Conservation (phyloP, 2,113 vertebrate species). For the Rhea americana region DNA sequence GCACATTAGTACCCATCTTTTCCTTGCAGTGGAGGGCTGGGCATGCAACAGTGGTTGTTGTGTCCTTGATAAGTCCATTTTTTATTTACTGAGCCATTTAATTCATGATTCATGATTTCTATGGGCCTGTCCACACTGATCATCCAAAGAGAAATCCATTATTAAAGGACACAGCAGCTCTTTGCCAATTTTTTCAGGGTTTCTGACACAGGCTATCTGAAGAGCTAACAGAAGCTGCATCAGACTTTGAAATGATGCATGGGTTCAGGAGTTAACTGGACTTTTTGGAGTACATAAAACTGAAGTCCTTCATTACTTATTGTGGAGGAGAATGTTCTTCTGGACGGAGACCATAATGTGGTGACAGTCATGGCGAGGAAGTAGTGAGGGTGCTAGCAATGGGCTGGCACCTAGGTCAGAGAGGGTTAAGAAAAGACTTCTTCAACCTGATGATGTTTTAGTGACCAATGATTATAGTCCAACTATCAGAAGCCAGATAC, state of each 20-base stretch:
- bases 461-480: neutral
- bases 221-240: neutral
- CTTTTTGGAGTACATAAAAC: neutral
- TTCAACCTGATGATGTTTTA: neutral
- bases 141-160: neutral
- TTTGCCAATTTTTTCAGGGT: neutral
- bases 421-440: neutral
- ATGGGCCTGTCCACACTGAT: neutral
- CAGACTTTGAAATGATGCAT: neutral
- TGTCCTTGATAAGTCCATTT: constrained; percentile 57
- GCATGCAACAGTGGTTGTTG: neutral
- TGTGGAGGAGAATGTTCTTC: neutral
- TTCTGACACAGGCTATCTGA: neutral
- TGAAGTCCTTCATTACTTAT: neutral
- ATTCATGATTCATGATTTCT: constrained; percentile 32
- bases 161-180: neutral
- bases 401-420: neutral
- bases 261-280: neutral
- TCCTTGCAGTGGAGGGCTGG: constrained; percentile 15
- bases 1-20: constrained; percentile 49
- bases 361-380: neutral
- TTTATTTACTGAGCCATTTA: constrained; percentile 59
- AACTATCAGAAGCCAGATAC: neutral
- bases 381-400: neutral
- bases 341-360: neutral